These are phyloP conservation scores for Myocastor coypus DNA, from an alignment of 2,113 vertebrate genomes.

Conservation along the genomic window DNA sequence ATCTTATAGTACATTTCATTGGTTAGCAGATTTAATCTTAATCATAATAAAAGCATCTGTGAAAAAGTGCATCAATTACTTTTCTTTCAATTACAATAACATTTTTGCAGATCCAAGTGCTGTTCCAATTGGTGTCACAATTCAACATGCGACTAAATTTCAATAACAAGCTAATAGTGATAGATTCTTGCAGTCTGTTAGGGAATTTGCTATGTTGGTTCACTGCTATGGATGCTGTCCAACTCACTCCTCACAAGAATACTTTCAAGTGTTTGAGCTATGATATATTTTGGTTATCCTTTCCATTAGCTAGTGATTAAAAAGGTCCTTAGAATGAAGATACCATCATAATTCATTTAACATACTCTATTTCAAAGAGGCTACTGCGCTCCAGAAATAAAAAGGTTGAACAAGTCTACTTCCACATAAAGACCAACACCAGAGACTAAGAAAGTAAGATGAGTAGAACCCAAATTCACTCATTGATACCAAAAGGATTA, in stretches of 20 bases:
- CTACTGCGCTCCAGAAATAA: slow-evolving; percentile 39
- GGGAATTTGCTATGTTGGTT: background rate
- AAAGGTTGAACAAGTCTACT: background rate
- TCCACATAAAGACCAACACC: background rate
- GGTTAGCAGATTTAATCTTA: background rate
- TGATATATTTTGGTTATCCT: slow-evolving; percentile 15
- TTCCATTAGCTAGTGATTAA: background rate
- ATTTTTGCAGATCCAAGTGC: slow-evolving; percentile 49
- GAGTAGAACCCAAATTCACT: slow-evolving; percentile 57
- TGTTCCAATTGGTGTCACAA: background rate
- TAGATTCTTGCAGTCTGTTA: slow-evolving; percentile 23
- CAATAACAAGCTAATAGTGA: background rate
- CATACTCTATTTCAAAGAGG: slow-evolving; percentile 57
- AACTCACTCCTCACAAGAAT: background rate
- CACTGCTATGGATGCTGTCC: background rate
- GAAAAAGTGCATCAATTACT: slow-evolving; percentile 26
- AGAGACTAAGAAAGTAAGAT: slow-evolving; percentile 50
- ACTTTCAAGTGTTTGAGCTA: slow-evolving; percentile 34
- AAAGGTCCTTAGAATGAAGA: background rate
- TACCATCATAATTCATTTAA: background rate
- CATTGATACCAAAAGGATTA: slow-evolving; percentile 9
- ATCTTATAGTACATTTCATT: background rate
- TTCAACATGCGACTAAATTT: slow-evolving; percentile 39
- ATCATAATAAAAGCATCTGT: slow-evolving; percentile 1
- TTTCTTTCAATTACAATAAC: slow-evolving; percentile 40